Base-by-base conservation (phyloP, 2,797 vertebrate genomes). In the Morelia viridis region DNA sequence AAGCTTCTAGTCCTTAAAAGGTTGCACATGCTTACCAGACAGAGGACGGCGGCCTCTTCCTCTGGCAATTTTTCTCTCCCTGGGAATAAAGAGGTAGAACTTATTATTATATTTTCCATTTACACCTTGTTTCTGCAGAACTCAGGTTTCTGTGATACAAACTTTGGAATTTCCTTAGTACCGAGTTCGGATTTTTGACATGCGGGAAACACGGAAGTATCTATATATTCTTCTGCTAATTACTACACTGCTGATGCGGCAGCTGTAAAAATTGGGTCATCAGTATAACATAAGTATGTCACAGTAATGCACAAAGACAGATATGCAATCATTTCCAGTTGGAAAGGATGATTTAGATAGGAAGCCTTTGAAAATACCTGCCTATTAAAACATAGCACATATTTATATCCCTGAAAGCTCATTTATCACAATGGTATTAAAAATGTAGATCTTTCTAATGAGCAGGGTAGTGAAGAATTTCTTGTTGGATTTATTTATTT, bases 341-440 rank as follows among this genome's bases (percentile, higher is more conserved):
- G 92, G 95, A 89, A 96, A 95, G 80, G 95, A 90, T 35, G 71
- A 91, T 92, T 94, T 50, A 88, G 92, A 83, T 88, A 93, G 96
- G 96, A 95, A 28, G 61, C 93, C 92, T 96, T 64, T 94, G 95
- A 95, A 97, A 96, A 95, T 91, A 61, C 0, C 0, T 89, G 57
- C 93, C 89, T 94, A 85, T 15, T 93, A n/a, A 83, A 89, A 90
- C 76, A 60, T 64, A 65, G 26, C 60, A 19, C 68, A 56, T 87
- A 91, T 95, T 95, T 56, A 93, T 93, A 90, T 85, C 92, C 85
- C 94, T 96, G 41, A 94, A 95, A 96, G 96, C 95, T 87, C 93
- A 96, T 97, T 97, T 95, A 93, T 95, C 92, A 95, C 91, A 6
- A 56, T 62, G 1, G 87, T 94, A 92, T 93, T 96, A 92, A 94